A percentile compares a stretch with the other conserved stretches of the same genome.
Evolutionary conservation across 2,888 invertebrate species (phyloP).

Genomic region (Polietes domitor): DNA sequence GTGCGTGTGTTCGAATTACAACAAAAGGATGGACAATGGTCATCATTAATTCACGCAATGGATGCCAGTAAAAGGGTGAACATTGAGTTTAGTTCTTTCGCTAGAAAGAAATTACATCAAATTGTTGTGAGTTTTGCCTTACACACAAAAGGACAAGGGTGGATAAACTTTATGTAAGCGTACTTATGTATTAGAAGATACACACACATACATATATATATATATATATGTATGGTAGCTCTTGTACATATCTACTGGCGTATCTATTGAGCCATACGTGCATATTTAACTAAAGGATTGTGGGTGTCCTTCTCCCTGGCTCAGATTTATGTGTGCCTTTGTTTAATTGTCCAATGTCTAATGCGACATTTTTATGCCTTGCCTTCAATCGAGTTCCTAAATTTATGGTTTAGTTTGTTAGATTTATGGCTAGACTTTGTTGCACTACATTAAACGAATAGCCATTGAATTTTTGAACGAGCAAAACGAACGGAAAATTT

Average conservation of each 20-base stretch:
- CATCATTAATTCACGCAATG: constrained; percentile 64
- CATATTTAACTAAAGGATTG: background rate
- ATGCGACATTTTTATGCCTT: constrained; percentile 21
- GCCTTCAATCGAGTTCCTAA: background rate
- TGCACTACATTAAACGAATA: too few species aligned
- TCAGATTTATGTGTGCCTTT: background rate
- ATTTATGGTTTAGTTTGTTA: background rate
- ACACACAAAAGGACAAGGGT: background rate
- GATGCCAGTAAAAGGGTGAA: background rate
- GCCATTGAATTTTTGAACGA: too few species aligned
- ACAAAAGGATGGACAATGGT: constrained; percentile 61
- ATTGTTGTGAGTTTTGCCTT: background rate
- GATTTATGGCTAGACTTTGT: background rate
- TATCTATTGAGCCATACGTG: too few species aligned
- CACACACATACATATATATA: background rate
- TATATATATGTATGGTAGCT: background rate
- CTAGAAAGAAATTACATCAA: background rate
- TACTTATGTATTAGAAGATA: background rate
- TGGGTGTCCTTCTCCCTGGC: background rate
- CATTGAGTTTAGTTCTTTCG: background rate
- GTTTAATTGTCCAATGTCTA: constrained; percentile 29
- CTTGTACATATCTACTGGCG: too few species aligned
- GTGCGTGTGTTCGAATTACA: background rate
- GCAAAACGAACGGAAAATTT: too few species aligned
- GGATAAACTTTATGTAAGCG: background rate